Evolutionary conservation across 2,888 invertebrate species (phyloP), one percentile per base, ranked within the genome.

Genomic region (Patella pellucida): DNA sequence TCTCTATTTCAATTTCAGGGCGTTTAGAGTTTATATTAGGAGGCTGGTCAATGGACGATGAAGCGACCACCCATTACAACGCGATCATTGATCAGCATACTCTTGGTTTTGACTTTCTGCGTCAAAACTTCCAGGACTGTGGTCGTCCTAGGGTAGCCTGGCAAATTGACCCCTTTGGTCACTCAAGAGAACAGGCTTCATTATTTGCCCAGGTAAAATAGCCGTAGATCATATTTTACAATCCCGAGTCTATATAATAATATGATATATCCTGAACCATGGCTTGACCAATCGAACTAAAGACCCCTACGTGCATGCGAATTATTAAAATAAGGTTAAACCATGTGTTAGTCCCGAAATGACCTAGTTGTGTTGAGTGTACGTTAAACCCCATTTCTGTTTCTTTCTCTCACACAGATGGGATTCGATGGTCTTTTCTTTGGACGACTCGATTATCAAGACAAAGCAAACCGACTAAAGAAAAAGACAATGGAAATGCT

Each of bases 81-180:
- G 92, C 91, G 74, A 92, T 92, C 74, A 92, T 93, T 78, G 92
- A 93, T 84, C 92, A 93, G 81, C 92, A 92, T 88, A 91, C 92
- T 1, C 81, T 91, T 9, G 93, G 93, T 16, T 92, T 95, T 76
- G 82, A 86, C 67, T 91, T 89, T 79, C 84, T 91, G 16, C 76
- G 85, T 51, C 79, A 86, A 52, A 89, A 85, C 68, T 91, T 91
- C 81, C 90, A 91, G 15, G 92, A 93, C 0, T 96, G 96, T 84
- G 95, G 94, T 0, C 92, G 94, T 52, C 96, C 96, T 0, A 93
- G 93, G 76, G 93, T 95, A 0, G 95, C 94, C 0, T 96, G 96
- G 96, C 96, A 96, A 91, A 95, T 96, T 23, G 96, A 96, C 88
- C 95, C 96, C 0, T 96, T 96, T 85, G 96, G 96, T 0, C 96